A percentile compares a stretch with the other conserved stretches of the same genome.
These are phyloP conservation scores for Psilopsiagon aymara DNA, from an alignment of 2,113 vertebrate species.

Conservation along the genomic window DNA sequence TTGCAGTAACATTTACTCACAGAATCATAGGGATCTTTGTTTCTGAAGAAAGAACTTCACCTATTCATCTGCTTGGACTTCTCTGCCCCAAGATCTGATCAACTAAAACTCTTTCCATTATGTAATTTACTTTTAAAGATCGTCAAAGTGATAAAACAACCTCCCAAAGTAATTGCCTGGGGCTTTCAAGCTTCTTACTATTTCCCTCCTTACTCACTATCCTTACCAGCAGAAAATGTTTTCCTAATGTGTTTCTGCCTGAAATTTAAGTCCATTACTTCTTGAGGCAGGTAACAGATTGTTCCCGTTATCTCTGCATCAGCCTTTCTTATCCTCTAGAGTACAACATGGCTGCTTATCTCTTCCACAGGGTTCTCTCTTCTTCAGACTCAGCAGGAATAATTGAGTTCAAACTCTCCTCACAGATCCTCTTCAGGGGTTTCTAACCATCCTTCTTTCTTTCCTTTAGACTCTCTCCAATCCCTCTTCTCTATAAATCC, in stretches of 20 bases:
- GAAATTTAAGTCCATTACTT: not conserved
- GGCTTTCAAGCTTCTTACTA: not conserved
- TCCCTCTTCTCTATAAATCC: not conserved
- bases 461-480: not conserved
- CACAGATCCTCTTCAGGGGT: not conserved
- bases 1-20: not conserved
- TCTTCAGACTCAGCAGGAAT: not conserved
- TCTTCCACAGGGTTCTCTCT: not conserved
- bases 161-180: not conserved
- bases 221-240: not conserved
- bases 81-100: not conserved
- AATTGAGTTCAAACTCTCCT: not conserved
- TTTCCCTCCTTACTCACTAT: not conserved
- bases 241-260: not conserved
- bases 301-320: not conserved
- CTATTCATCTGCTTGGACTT: not conserved
- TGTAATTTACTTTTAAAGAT: not conserved
- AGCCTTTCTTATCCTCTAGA: not conserved
- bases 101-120: not conserved
- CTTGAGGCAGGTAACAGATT: not conserved
- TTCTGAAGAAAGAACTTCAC: not conserved
- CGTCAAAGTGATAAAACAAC: not conserved
- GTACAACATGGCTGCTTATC: not conserved
- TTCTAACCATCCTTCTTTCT: not conserved
- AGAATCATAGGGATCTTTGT: not conserved